Conservation (phyloP, 2,797 vertebrate species). For the Tokudaia muenninki region DNA sequence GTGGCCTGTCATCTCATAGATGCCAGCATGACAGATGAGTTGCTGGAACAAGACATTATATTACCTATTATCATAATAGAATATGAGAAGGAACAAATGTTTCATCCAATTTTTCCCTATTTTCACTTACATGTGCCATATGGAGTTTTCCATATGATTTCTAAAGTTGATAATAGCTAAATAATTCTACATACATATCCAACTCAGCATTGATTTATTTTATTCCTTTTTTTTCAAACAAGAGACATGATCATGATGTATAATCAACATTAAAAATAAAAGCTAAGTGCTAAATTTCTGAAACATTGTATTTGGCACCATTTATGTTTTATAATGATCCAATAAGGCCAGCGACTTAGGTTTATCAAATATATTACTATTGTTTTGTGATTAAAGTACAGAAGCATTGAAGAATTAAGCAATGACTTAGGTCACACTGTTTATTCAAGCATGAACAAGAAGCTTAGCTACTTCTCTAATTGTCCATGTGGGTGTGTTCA, state of each 20-base stretch:
- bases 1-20: slow-evolving; percentile 81
- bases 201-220: neutral
- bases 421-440: neutral
- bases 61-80: slow-evolving; percentile 77
- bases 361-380: neutral
- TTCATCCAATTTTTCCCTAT: slow-evolving; percentile 64
- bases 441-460: neutral
- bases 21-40: slow-evolving; percentile 77
- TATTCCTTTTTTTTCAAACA: neutral
- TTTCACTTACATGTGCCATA: slow-evolving; percentile 43
- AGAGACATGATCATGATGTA: neutral
- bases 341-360: neutral
- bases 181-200: slow-evolving; percentile 56
- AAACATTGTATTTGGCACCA: neutral
- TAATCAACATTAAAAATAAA: slow-evolving; percentile 15
- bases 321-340: neutral
- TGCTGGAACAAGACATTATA: slow-evolving; percentile 74
- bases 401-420: neutral
- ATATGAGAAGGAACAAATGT: slow-evolving; percentile 81
- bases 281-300: neutral
- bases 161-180: slow-evolving; percentile 67
- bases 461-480: neutral
- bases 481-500: neutral
- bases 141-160: slow-evolving; percentile 61
- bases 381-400: slow-evolving; percentile 27